Evolutionary conservation across 2,797 vertebrate genomes (phyloP).

Genomic region (Cuculus canorus): DNA sequence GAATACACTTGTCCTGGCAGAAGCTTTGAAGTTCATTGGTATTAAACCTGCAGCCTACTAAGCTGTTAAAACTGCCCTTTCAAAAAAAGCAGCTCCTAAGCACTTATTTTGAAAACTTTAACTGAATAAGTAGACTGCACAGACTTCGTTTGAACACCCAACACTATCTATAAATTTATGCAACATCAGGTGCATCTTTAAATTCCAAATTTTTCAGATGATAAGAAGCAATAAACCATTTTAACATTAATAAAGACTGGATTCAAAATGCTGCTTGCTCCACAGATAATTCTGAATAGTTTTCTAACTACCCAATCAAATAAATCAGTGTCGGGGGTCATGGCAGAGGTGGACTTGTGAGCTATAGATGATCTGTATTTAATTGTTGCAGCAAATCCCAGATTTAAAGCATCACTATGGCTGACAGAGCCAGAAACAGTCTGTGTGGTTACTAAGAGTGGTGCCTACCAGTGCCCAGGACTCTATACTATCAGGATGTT

Average conservation of each 20-base stretch:
- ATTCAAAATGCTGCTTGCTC: conserved; percentile 38
- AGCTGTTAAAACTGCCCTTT: conserved; percentile 5
- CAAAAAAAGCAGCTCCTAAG: conserved; percentile 21
- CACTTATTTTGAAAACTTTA: conserved; percentile 17
- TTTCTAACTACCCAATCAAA: conserved; percentile 53
- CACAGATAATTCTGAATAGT: conserved; percentile 37
- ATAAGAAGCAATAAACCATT: conserved; percentile 18
- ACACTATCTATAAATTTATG: neutral
- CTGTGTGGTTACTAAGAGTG: neutral
- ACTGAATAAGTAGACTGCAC: conserved; percentile 16
- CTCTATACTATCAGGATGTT: neutral
- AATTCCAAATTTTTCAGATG: neutral
- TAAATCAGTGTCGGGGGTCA: conserved; percentile 37
- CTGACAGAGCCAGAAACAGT: conserved; percentile 9
- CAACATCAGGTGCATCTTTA: neutral
- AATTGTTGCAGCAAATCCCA: conserved; percentile 46
- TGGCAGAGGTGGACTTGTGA: conserved; percentile 35
- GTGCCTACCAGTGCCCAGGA: neutral
- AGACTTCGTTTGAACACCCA: conserved; percentile 25
- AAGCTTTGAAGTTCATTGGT: conserved; percentile 8
- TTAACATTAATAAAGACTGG: conserved; percentile 3
- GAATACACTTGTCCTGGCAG: neutral
- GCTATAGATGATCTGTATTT: conserved; percentile 24
- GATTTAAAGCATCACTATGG: neutral
- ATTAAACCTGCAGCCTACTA: neutral